These are phyloP conservation scores for Anhinga anhinga DNA, from an alignment of 2,113 vertebrate genomes.

Conservation along the genomic window DNA sequence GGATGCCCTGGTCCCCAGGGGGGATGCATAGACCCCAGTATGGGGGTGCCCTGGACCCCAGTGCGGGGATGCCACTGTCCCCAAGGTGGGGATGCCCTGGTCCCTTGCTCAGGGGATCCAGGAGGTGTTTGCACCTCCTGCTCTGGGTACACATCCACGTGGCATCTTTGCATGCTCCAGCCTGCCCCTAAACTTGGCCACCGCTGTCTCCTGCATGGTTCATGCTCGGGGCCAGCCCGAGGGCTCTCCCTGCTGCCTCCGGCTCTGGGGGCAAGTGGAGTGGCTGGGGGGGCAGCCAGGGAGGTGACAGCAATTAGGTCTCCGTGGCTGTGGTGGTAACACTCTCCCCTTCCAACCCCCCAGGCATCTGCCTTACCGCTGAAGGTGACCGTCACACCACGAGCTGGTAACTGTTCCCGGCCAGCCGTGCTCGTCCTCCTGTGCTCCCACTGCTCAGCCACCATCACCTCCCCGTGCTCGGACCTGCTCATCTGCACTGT, in stretches of 20 bases:
- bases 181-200: not conserved
- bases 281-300: fast-evolving
- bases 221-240: fast-evolving
- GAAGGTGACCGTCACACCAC: not conserved
- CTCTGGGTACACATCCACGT: not conserved
- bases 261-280: not conserved
- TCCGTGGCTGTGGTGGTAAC: fast-evolving
- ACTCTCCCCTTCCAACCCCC: not conserved
- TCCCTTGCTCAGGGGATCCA: not conserved
- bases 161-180: not conserved
- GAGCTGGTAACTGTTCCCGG: not conserved
- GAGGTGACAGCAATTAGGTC: not conserved
- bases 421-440: not conserved
- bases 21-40: not conserved
- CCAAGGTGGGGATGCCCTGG: too few relatives aligned
- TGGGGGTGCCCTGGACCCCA: not conserved
- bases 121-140: fast-evolving
- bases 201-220: not conserved
- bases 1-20: not conserved
- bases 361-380: not conserved
- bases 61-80: not conserved
- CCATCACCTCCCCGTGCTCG: not conserved
- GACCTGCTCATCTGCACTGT: not conserved
- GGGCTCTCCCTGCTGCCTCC: not conserved
- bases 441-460: not conserved